Evolutionary conservation across 2,113 vertebrate species (phyloP).

Genomic region (Channa maculata): DNA sequence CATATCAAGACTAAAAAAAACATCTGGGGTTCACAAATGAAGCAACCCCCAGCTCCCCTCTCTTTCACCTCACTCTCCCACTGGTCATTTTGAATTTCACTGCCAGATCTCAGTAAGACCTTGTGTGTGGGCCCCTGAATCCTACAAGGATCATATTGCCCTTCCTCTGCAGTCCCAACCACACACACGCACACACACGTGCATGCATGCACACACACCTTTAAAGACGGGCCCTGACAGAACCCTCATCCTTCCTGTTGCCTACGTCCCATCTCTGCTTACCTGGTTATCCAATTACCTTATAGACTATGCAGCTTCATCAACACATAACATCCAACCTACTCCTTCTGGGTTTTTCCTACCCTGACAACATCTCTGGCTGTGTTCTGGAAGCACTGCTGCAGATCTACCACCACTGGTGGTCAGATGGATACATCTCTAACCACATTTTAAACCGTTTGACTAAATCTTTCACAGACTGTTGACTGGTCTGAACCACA

Average conservation of each 20-base stretch:
- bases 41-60: constrained; percentile 35
- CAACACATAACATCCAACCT: constrained; percentile 49
- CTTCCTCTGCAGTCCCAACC: constrained; percentile 72
- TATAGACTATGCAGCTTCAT: constrained; percentile 48
- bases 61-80: constrained; percentile 55
- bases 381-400: constrained; percentile 42
- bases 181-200: constrained; percentile 40
- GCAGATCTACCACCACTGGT: constrained; percentile 36
- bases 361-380: constrained; percentile 42
- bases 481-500: constrained; percentile 68
- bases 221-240: constrained; percentile 70
- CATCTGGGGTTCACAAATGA: constrained; percentile 75
- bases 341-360: constrained; percentile 10
- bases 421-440: constrained; percentile 60
- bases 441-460: constrained; percentile 63
- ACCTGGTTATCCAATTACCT: constrained; percentile 75
- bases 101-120: constrained; percentile 74
- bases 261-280: constrained; percentile 67
- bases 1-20: constrained; percentile 67
- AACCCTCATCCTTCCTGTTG: constrained; percentile 61
- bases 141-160: constrained; percentile 81
- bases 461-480: constrained; percentile 48
- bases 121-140: constrained; percentile 81
- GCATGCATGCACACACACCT: constrained; percentile 37
- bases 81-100: constrained; percentile 82